Base-by-base conservation (phyloP, 35 echinoderm and acorn worm genomes). In the Strongylocentrotus purpuratus region DNA sequence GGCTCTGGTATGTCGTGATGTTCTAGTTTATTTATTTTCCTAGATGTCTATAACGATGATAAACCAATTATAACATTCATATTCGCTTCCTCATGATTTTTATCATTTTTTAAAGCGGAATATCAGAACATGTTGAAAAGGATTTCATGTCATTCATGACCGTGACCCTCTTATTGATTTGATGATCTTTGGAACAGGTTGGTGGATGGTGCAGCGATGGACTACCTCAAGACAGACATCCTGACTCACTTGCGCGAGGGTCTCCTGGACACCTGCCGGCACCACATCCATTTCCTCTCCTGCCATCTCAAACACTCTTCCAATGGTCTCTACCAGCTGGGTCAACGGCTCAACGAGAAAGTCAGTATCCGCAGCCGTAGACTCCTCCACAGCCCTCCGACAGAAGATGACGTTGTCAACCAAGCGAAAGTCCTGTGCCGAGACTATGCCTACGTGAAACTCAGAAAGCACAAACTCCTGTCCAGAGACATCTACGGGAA, bases 351-450 rank as follows among this genome's bases (percentile, higher is more conserved):
- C 9, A 50, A 47, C 91, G 91, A 93, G 46, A 47, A 58, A 14
- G 48, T 93, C 17, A 48, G 48, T 46, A 93, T 93, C 45, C 91
- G 91, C 45, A 93, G 91, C 91, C 91, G 95, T 9, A 91, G 90
- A 46, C 47, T 95, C 47, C 45, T 95, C 28, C 32, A 95, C 47
- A 92, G 20, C 55, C 95, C 47, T 2, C 86, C 94, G 18, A 94
- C 96, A 17, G 96, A 96, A 85, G 96, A 96, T 8, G 48, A 87
- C 28, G 65, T 96, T 61, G 94, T 96, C 11, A 86, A 96, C 47
- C 96, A 96, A 70, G 70, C 93, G 4, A 94, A 88, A n/a, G 94
- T 96, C 17, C 33, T 96, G 18, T 96, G 96, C 61, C 32, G 96
- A 9, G 96, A 96, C 87, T 96, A 94, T 46, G 86, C 90, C 58